Evolutionary conservation across 2,113 vertebrate species (phyloP).

Genomic region (Scolopax mira): DNA sequence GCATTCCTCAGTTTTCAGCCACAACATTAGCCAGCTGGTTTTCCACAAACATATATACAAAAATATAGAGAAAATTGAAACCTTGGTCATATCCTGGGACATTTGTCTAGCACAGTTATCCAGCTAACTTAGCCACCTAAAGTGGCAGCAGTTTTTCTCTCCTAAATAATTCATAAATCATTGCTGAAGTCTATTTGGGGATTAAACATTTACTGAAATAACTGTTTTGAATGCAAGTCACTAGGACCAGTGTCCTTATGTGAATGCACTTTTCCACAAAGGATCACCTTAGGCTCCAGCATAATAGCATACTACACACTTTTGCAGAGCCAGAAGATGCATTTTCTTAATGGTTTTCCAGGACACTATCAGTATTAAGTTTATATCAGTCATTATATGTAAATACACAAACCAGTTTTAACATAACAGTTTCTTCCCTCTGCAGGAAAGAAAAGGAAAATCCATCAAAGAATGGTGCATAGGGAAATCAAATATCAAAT

Average conservation of each 20-base stretch:
- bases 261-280: slow-evolving; percentile 4
- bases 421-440: slow-evolving; percentile 39
- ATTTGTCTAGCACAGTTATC: not conserved
- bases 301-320: not conserved
- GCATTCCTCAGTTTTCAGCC: not conserved
- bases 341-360: slow-evolving; percentile 22
- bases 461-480: slow-evolving; percentile 66
- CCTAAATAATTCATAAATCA: not conserved
- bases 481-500: slow-evolving; percentile 70
- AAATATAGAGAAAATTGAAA: not conserved
- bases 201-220: slow-evolving; percentile 21
- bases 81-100: not conserved
- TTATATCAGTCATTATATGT: slow-evolving; percentile 24
- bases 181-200: not conserved
- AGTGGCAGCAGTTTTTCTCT: not conserved
- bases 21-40: not conserved
- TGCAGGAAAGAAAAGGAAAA: slow-evolving; percentile 69
- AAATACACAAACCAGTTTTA: slow-evolving; percentile 45
- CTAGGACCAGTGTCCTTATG: not conserved
- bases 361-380: slow-evolving; percentile 6
- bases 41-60: not conserved
- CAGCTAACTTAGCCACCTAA: not conserved
- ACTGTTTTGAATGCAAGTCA: not conserved
- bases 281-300: not conserved
- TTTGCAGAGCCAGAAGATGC: slow-evolving; percentile 16